Base-by-base conservation (phyloP, 2,888 invertebrate species). In the Lamellibrachia columna region DNA sequence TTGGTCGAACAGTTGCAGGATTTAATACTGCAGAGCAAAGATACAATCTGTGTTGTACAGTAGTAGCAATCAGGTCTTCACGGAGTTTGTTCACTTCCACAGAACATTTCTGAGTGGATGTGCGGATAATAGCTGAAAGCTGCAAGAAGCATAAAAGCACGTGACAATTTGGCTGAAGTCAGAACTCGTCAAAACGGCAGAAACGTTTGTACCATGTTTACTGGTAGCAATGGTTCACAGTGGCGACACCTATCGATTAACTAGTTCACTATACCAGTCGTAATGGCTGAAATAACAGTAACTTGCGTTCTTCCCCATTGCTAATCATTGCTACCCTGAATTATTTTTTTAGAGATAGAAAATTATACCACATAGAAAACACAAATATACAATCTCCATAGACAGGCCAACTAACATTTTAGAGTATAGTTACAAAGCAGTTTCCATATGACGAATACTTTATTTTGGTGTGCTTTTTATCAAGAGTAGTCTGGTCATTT, bases 1-100 rank as follows among this genome's bases (percentile, higher is more conserved):
- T 75, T n/a, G 2, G 75, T 75, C 11, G 4, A n/a, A 75, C 75
- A 75, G 22, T 11, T 75, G 15, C 40, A 40, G 3, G 22, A 75
- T 75, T 75, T 75, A 22, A 55, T 22, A 15, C 15, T 75, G 22
- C 15, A 22, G 15, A 9, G 60, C 91, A 95, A 95, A 94, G 95
- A 95, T 95, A 96, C 96, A 96, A 95, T 92, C 95, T 95, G 93
- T 95, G 95, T n/a, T 95, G 95, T 91, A 95, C 94, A 52, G 95
- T 95, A 22, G 95, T 95, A 92, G 95, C 93, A 91, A 95, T 94
- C 52, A 96, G 94, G 90, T 94, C 94, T 93, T 95, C 95, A 92
- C 94, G 94, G 53, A 96, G 93, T 91, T 94, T 94, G 93, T 94
- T 94, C 40, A 95, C 91, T 91, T 95, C 95, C 40, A 93, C 93